Percentiles rank a stretch among this genome's conserved stretches.
Evolutionary conservation across 2,888 invertebrate species (phyloP).

Genomic region (Glomeris marginata): DNA sequence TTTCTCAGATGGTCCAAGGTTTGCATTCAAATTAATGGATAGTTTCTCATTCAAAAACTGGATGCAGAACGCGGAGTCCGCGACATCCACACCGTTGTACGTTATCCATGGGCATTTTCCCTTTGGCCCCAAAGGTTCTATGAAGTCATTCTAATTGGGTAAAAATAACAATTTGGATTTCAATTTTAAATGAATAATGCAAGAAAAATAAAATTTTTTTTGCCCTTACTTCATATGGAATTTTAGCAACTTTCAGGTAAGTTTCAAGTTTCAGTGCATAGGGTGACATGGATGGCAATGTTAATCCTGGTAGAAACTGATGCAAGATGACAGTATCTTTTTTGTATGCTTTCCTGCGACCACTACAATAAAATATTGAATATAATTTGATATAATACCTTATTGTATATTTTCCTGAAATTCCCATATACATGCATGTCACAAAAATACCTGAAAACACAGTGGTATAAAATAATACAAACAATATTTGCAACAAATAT

Average conservation of each 20-base stretch:
- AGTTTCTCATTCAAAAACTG: slow-evolving; percentile 26
- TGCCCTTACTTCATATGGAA: too few relatives aligned
- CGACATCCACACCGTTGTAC: too few relatives aligned
- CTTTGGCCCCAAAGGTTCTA: slow-evolving; percentile 26
- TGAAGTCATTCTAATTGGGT: slow-evolving; percentile 28
- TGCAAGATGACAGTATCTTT: slow-evolving; percentile 7
- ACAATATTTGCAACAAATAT: too few relatives aligned
- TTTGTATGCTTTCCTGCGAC: slow-evolving; percentile 3
- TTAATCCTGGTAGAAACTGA: slow-evolving; percentile 19
- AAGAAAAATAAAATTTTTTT: too few relatives aligned
- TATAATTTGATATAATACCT: too few relatives aligned
- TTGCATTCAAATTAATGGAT: slow-evolving; percentile 22
- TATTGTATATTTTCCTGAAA: too few relatives aligned
- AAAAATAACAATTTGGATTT: too few relatives aligned
- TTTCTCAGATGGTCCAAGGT: slow-evolving; percentile 22
- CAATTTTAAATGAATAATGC: too few relatives aligned
- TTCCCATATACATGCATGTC: too few relatives aligned
- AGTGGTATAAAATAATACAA: too few relatives aligned
- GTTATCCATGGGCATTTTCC: slow-evolving; percentile 31
- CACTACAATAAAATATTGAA: too few relatives aligned
- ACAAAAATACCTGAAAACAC: too few relatives aligned
- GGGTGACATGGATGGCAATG: slow-evolving; percentile 28
- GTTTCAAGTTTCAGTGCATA: slow-evolving; percentile 32
- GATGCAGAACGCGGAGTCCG: slow-evolving; percentile 30
- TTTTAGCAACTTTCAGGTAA: slow-evolving; percentile 28